Base-by-base conservation (phyloP, 2,888 invertebrate genomes). In the Neoaliturus tenellus region DNA sequence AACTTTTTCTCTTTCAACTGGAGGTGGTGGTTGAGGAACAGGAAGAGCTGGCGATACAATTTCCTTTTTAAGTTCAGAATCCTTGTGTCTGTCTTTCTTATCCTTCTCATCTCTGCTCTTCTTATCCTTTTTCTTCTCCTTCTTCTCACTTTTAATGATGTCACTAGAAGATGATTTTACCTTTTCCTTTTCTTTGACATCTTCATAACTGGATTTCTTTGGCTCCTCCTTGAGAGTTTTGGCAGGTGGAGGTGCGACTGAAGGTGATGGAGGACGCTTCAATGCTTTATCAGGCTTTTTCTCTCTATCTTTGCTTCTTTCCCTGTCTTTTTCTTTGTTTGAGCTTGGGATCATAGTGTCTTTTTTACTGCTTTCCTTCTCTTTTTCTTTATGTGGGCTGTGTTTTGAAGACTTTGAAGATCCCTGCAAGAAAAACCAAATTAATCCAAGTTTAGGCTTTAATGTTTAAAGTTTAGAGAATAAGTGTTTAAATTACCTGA, bases 291-390 rank as follows among this genome's bases (percentile, higher is more conserved):
- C 89, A 39, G 75, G 31, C 62, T 85, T 82, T 78, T 87, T 89
- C 89, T 87, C 89, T 90, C 85, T 92, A 83, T 93, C 93, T 87
- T 92, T 91, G 71, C 93, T 93, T 93, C 93, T 88, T 94, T 93
- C 88, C 93, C 93, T 85, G 93, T 94, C 81, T 89, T 88, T 85
- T 92, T 93, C 84, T 93, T 93, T 0, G 92, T 92, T 62, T 90
- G 88, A 51, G 87, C 88, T 84, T 89, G 88, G 31, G 89, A 89
- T 33, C 23, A 90, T 90, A 78, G 92, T 93, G 17, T 90, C 90
- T 20, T 91, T 91, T 2, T 91, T 91, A 10, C 87, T 89, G 6
- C 87, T 87, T 85, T 91, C 92, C 80, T 91, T 89, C 80, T 90
- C 90, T 12, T 92, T 87, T 86, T 93, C 90, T 87, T 93, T 94